Conservation (phyloP, 2,888 invertebrate species). For the Microctonus aethiopoides region DNA sequence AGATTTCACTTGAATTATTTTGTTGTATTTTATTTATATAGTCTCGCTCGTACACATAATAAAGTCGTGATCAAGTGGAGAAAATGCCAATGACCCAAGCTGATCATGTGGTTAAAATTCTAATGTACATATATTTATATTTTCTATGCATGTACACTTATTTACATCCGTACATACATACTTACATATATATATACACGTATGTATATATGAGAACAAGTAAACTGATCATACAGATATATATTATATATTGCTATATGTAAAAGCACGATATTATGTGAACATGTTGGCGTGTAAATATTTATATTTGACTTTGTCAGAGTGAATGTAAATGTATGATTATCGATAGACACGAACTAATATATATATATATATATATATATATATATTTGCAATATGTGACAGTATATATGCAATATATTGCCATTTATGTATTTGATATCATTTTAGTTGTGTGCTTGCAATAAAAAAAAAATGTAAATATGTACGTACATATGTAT, state of each 20-base stretch:
- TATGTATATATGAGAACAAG: neutral
- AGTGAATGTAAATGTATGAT: neutral
- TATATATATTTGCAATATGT: neutral
- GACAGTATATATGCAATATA: no score
- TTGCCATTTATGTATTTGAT: no score
- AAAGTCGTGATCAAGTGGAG: neutral
- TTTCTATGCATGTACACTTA: neutral
- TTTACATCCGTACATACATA: no score
- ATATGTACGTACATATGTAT: no score
- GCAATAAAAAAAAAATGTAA: no score
- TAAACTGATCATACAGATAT: neutral
- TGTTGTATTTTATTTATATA: no score
- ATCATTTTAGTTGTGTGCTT: no score
- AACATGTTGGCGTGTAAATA: neutral
- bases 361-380: neutral
- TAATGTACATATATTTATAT: constrained; percentile 11
- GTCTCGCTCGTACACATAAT: neutral
- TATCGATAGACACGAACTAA: neutral
- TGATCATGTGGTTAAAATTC: constrained; percentile 19
- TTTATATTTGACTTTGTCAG: constrained; percentile 1
- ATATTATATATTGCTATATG: neutral
- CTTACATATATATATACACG: no score
- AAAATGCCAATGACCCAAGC: constrained; percentile 9
- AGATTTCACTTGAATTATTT: constrained; percentile 11
- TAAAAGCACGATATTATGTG: neutral